Percentiles rank a stretch among this genome's conserved stretches.
These are phyloP conservation scores for chimpanzee (Pan troglodytes) DNA, from an alignment of 2,113 vertebrate genomes.

Conservation along the genomic window DNA sequence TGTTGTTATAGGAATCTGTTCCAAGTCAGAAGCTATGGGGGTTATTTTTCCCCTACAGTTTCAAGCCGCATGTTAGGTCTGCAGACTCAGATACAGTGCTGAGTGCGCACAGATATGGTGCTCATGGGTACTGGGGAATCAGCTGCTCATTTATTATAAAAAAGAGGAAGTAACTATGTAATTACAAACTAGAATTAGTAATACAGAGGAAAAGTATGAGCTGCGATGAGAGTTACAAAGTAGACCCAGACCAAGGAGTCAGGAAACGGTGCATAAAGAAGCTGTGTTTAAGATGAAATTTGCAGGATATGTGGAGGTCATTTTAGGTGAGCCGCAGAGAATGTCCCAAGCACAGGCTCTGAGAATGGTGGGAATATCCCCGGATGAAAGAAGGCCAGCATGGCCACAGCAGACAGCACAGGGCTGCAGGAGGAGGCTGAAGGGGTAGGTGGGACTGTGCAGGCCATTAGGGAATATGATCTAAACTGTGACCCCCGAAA, in stretches of 20 bases:
- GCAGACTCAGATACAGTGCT: not conserved
- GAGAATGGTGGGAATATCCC: not conserved
- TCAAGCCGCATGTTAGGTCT: not conserved
- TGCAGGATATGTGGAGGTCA: not conserved
- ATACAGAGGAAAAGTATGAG: not conserved
- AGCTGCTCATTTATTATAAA: not conserved
- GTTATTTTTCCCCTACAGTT: not conserved
- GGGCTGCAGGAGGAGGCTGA: not conserved
- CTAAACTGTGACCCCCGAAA: not conserved
- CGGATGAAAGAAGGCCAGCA: not conserved
- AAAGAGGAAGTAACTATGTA: not conserved
- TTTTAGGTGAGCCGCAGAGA: not conserved
- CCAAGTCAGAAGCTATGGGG: no score
- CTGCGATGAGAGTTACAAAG: not conserved
- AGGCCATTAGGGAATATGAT: not conserved
- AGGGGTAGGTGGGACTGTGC: not conserved
- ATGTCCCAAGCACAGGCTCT: not conserved
- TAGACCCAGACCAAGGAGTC: not conserved
- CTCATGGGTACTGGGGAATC: not conserved
- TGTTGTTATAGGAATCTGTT: not conserved
- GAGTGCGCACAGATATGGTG: not conserved
- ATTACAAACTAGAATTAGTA: not conserved
- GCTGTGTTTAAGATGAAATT: not conserved
- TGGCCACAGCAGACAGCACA: not conserved
- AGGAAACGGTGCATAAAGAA: not conserved